Evolutionary conservation across 2,888 invertebrate species (phyloP), one percentile per base, ranked within the genome.

Genomic region (Aspidiotus rigidus): DNA sequence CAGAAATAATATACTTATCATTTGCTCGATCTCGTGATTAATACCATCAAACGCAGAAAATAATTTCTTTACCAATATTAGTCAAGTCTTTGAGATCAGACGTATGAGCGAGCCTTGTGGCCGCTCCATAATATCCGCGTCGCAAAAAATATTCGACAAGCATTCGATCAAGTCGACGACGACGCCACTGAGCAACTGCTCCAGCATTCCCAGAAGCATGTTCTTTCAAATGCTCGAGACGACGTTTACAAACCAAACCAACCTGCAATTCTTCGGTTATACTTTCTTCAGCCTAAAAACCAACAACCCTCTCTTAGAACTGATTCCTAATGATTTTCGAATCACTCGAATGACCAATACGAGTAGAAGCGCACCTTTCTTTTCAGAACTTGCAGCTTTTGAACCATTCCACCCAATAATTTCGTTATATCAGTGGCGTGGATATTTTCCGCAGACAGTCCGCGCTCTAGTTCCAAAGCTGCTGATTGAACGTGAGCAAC

Each of bases 141-240:
- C 96, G 83, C 17, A 99, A 82, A 76, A 97, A 90, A 79, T 98
- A 96, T 77, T 99, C 98, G 13, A 98, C 93, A 64, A 99, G 83
- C 90, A 99, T 93, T 66, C 99, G 85, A 79, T 98, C 96, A 69
- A 98, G 80, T 42, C 97, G 85, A 73, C 89, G 87, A 73, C 89
- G 85, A 71, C 89, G 85, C 92, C 93, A 95, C 73, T 88, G 86
- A 77, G 85, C 86, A 70, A 87, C 79, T 7, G 85, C 81, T 1
- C 42, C 80, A 6, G 80, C 76, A 56, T 80, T 80, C 0, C 84
- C 85, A 13, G 72, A 71, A 13, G 69, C 67, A 74, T 85, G 86
- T 73, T 90, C 90, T 77, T 92, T 93, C 62, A 98, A 80, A 78
- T 98, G 97, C 75, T 95, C 94, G 61, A 98, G 80, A 64, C 98